Evolutionary conservation across 1,140 invertebrate genomes (phyloP).

Genomic region (Trachymyrmex septentrionalis): DNA sequence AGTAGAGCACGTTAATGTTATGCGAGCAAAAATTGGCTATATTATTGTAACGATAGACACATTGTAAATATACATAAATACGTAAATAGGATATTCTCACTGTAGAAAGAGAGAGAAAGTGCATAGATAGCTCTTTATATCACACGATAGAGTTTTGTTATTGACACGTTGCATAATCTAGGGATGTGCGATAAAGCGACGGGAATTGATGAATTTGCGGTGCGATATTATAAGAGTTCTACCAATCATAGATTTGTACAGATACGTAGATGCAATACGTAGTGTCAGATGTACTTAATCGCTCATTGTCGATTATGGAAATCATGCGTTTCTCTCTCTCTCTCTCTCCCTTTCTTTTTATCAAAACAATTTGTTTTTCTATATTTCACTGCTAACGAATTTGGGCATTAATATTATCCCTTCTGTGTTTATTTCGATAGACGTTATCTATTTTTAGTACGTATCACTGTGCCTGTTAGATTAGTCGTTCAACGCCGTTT

Average conservation of each 20-base stretch:
- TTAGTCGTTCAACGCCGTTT: neutral
- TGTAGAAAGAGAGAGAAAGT: neutral
- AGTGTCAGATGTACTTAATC: slow-evolving; percentile 66
- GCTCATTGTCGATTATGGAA: neutral
- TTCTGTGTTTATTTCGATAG: neutral
- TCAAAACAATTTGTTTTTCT: neutral
- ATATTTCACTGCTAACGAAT: neutral
- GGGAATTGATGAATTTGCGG: neutral
- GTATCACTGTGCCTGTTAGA: neutral
- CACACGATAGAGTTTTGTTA: slow-evolving; percentile 56
- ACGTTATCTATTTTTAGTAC: neutral
- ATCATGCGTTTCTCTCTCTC: neutral
- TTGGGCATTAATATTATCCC: neutral
- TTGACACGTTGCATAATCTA: slow-evolving; percentile 20
- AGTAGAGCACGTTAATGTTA: slow-evolving; percentile 26
- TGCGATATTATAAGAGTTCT: slow-evolving; percentile 20
- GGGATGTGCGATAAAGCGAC: neutral
- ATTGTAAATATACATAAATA: slow-evolving; percentile 66
- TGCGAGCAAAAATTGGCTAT: slow-evolving; percentile 2
- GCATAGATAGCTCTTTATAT: slow-evolving; percentile 43
- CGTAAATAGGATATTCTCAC: neutral
- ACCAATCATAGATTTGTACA: slow-evolving; percentile 2
- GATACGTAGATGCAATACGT: neutral
- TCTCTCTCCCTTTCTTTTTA: neutral
- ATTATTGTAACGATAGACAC: slow-evolving; percentile 18